Evolutionary conservation across 2,113 vertebrate genomes (phyloP), one percentile per base, ranked within the genome.

Genomic region (Lasiurus cinereus): DNA sequence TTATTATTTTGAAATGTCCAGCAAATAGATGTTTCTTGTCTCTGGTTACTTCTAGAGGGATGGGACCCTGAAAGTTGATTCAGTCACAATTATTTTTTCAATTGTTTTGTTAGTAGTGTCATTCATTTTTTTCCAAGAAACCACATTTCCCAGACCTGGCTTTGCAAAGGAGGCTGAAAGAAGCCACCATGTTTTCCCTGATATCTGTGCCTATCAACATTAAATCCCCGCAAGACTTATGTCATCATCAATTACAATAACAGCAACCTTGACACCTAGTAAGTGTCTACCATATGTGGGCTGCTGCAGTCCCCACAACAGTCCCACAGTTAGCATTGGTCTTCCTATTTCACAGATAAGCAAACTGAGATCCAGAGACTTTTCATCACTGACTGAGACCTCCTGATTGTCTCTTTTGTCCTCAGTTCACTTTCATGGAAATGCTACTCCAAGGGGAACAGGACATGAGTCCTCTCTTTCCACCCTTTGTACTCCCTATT

Each of bases 321-420:
- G 5, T 8, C 66, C 66, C 12, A 19, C 11, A 6, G 8, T 11
- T 33, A 79, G 10, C 7, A 0, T 12, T 0, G 3, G 69, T 59
- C 67, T n/a, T n/a, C n/a, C n/a, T n/a, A n/a, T n/a, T n/a, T n/a
- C n/a, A n/a, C n/a, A n/a, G n/a, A n/a, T n/a, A n/a, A n/a, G n/a
- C n/a, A n/a, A n/a, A n/a, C n/a, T n/a, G n/a, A n/a, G n/a, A n/a
- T n/a, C n/a, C n/a, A 8, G 50, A 79, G 48, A 56, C 48, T 72
- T 67, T 43, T 82, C 56, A 5, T 67, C 56, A 52, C 22, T 46
- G 13, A 29, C 31, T 11, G 43, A 73, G 73, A 43, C 15, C 6
- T 56, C 72, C 72, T 48, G 64, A 39, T 31, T 18, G 39, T 12
- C 50, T 2, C 52, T 70, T 48, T 72, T 46, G n/a, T 21, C 67